Evolutionary conservation across 1,140 invertebrate genomes (phyloP), one percentile per base, ranked within the genome.

Genomic region (Dendrolimus punctatus): DNA sequence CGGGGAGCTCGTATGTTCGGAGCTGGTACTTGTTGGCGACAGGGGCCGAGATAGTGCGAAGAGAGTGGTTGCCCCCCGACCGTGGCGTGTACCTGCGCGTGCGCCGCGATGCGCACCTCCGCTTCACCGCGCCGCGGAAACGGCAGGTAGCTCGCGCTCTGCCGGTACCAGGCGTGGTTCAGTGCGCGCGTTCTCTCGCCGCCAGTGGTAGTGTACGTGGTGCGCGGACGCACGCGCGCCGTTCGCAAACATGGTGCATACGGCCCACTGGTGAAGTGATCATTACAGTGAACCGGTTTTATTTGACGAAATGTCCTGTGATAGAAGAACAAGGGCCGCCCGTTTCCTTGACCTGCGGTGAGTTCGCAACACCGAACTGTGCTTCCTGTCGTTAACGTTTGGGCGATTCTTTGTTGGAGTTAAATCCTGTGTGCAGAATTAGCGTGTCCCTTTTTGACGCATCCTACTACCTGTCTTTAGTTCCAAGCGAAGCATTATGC

Each of bases 321-420:
- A 85, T 65, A 76, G 79, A 75, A 82, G 80, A 82, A 81, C 76
- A 63, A 84, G 77, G 65, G 70, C 76, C 66, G 79, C 73, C 66
- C 82, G 82, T 61, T 82, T 78, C 73, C 80, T 84, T 72, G 82
- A 84, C 66, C 76, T 85, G 71, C 82, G 82, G 82, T 85, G 79
- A 85, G 82, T 85, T 72, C 66, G 55, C 53, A 59, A 47, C 62
- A 66, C 64, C 64, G 66, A 68, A 71, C 55, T 10, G 40, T 42
- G 76, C 66, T 76, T 76, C 73, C 76, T 76, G 68, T 69, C 70
- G 66, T 62, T 55, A 66, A 55, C 62, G 55, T 66, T 55, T 40
- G 56, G 43, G 48, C 64, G 66, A 73, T 83, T 77, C 80, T 84
- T 82, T 85, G 76, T 82, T 80, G 75, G 67, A 74, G 73, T 80